Evolutionary conservation across 2,113 vertebrate species (phyloP), one percentile per base, ranked within the genome.

Genomic region (Ictidomys tridecemlineatus): DNA sequence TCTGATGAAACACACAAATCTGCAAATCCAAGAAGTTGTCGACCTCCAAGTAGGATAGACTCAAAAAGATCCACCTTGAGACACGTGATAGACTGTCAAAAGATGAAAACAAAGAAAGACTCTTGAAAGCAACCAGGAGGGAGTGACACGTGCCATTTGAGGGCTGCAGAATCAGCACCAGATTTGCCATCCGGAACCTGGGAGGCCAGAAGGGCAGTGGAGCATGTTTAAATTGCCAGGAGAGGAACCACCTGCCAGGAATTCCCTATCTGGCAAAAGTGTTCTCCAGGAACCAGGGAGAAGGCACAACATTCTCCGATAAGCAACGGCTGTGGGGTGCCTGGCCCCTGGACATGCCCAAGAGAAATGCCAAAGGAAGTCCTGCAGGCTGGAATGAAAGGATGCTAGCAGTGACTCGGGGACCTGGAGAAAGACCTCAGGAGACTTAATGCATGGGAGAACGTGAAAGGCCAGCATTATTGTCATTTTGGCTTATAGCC

Each of bases 81-180:
- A 12, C 13, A 5, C 26, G 9, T 76, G n/a, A 4, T 14, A 11
- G 32, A 72, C 9, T 9, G 42, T 17, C 26, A 18, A 53, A 34
- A 63, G 32, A 77, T 7, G 16, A 45, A 74, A 77, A 48, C n/a
- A 16, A 14, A 30, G 24, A 16, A 14, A 30, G 24, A 74, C 5
- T 17, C 61, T 70, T 51, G 17, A 53, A 45, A n/a, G 10, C 28
- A 5, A 56, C 72, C 8, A 12, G 67, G 56, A 30, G 39, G 6
- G n/a, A 8, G n/a, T 28, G 1, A 20, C 24, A 12, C 4, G 30
- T 26, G 69, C 3, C 28, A n/a, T 16, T 30, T 39, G 8, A 17
- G 39, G 16, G 16, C 32, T 9, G 0, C 4, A 10, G 56, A 32
- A 32, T 3, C 2, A 0, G 56, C 5, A 12, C 37, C 67, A 8